Conservation (phyloP, 2,888 invertebrate species). For the Leucania comma region DNA sequence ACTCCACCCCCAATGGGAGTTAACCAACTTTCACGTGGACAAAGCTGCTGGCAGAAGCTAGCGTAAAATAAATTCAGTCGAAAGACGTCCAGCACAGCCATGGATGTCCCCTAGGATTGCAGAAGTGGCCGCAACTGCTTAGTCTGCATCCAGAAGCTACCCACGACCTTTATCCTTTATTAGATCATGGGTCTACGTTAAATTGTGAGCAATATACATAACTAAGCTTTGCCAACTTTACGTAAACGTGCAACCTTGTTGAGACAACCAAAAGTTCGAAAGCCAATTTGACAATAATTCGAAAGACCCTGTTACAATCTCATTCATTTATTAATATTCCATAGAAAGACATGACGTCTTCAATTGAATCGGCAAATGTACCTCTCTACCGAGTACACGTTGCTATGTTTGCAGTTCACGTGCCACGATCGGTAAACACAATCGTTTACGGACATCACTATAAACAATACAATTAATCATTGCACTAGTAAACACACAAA, state of each 20-base stretch:
- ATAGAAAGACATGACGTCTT: constrained; percentile 47
- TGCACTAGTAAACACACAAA: constrained; percentile 58
- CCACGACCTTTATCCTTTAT: background rate
- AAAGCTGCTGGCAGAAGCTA: no score
- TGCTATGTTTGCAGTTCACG: constrained; percentile 54
- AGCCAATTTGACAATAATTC: background rate
- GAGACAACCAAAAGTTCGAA: background rate
- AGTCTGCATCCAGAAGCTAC: background rate
- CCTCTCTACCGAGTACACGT: constrained; percentile 15
- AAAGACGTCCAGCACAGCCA: background rate
- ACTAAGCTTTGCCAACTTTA: background rate
- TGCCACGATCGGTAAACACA: constrained; percentile 48
- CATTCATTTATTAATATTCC: constrained; percentile 23
- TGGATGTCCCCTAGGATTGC: background rate
- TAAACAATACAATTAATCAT: constrained; percentile 64
- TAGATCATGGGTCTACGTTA: background rate
- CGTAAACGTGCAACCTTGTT: background rate
- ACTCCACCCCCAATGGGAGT: no score
- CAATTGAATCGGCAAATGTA: constrained; percentile 47
- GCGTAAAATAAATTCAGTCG: background rate
- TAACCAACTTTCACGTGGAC: no score
- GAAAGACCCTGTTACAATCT: constrained; percentile 2
- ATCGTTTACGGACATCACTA: constrained; percentile 56
- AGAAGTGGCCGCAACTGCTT: background rate
- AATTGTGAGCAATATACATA: background rate